Percentiles rank a stretch among this genome's conserved stretches.
Evolutionary conservation across 2,888 invertebrate genomes (phyloP).

Genomic region (Rhopalosiphum nymphaeae): DNA sequence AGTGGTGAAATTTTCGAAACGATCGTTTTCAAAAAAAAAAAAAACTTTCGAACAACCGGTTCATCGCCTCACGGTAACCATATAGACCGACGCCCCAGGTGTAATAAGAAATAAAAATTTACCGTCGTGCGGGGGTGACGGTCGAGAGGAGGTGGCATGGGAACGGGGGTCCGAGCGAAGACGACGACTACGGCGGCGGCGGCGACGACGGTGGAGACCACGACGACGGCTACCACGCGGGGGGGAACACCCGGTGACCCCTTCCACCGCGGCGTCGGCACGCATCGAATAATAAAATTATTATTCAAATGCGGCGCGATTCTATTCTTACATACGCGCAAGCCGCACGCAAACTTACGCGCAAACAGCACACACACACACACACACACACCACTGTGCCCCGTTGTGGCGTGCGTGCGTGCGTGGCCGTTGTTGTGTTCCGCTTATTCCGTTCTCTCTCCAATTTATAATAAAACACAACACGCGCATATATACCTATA

Average conservation of each 20-base stretch:
- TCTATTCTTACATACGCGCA: slow-evolving; percentile 25
- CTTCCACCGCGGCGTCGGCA: slow-evolving; percentile 15
- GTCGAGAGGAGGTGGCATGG: background rate
- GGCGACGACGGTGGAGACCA: background rate
- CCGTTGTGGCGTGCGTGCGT: background rate
- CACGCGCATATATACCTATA: background rate
- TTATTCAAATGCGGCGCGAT: slow-evolving; percentile 44
- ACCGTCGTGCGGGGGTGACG: background rate
- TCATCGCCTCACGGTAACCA: background rate
- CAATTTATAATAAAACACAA: background rate
- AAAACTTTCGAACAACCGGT: slow-evolving; percentile 62
- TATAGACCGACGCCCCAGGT: background rate
- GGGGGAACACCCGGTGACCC: slow-evolving; percentile 25
- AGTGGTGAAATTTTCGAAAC: background rate
- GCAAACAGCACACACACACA: background rate
- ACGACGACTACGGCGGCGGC: background rate
- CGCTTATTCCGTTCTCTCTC: background rate
- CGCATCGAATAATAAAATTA: slow-evolving; percentile 22
- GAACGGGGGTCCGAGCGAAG: background rate
- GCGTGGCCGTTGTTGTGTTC: background rate
- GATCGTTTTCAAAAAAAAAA: background rate
- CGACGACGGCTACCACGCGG: background rate
- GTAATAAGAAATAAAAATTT: background rate
- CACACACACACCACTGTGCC: background rate
- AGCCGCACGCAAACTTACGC: background rate